Evolutionary conservation across 2,797 vertebrate genomes (phyloP).

Genomic region (Acanthurus lineatus): DNA sequence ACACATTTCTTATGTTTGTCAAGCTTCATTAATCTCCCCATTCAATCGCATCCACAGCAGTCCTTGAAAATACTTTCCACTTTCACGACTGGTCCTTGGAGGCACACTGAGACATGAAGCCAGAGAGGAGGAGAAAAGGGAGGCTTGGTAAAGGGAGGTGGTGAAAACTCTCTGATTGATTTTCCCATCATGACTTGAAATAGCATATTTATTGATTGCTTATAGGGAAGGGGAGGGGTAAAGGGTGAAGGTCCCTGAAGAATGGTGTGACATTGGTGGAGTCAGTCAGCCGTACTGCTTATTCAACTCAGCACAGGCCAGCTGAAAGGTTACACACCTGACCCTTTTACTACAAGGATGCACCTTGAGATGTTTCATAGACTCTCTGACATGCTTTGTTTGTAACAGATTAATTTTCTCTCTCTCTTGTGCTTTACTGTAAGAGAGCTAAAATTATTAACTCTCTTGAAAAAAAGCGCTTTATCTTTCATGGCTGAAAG

Average conservation of each 20-base stretch:
- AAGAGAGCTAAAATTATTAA: not conserved
- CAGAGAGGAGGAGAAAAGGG: constrained; percentile 32
- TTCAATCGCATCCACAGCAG: constrained; percentile 69
- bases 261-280: constrained; percentile 40
- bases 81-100: constrained; percentile 74
- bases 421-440: not conserved
- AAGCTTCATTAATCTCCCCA: constrained; percentile 77
- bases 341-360: not conserved
- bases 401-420: not conserved
- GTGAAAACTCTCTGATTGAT: constrained; percentile 75
- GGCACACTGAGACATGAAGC: constrained; percentile 50
- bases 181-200: constrained; percentile 84
- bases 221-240: constrained; percentile 58
- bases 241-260: constrained; percentile 49
- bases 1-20: constrained; percentile 67
- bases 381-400: not conserved
- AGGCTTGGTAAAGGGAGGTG: constrained; percentile 11
- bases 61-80: constrained; percentile 79
- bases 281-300: constrained; percentile 13
- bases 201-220: constrained; percentile 84
- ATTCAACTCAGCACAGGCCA: constrained; percentile 22
- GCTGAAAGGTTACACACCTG: not conserved
- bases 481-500: not conserved
- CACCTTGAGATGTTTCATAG: constrained; percentile 1
- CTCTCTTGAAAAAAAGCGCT: not conserved